Evolutionary conservation across 2,888 invertebrate genomes (phyloP).

Genomic region (Apamea epomidion): DNA sequence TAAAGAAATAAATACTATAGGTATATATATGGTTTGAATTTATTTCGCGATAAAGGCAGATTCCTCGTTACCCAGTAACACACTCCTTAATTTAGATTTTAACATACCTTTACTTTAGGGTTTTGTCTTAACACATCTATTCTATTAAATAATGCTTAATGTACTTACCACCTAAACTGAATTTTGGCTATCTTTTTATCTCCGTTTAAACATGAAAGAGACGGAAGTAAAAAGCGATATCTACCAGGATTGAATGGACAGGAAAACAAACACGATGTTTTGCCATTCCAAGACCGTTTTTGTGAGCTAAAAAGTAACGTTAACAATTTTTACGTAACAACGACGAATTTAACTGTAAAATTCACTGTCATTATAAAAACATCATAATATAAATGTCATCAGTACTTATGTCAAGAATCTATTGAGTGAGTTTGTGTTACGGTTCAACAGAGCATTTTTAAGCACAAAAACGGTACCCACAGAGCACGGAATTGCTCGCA

Average conservation of each 20-base stretch:
- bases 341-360: slow-evolving; percentile 7
- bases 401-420: slow-evolving; percentile 27
- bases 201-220: background rate
- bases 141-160: too few relatives aligned
- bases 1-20: too few relatives aligned
- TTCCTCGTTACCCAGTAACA: too few relatives aligned
- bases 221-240: background rate
- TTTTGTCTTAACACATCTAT: too few relatives aligned
- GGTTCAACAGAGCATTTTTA: slow-evolving; percentile 22
- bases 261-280: background rate
- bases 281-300: background rate
- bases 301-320: background rate
- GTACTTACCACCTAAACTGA: background rate
- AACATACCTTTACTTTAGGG: too few relatives aligned
- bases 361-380: slow-evolving; percentile 30
- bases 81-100: too few relatives aligned
- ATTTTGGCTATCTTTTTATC: background rate
- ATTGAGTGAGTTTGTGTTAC: slow-evolving; percentile 19
- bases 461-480: slow-evolving; percentile 20
- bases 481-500: background rate
- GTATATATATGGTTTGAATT: too few relatives aligned
- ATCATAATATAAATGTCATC: slow-evolving; percentile 8
- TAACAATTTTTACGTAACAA: background rate
- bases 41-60: too few relatives aligned
- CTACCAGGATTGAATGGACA: background rate